phyloP scores from a whole-genome alignment of 2,797 vertebrate species.

The Labroides dimidiatus region DNA sequence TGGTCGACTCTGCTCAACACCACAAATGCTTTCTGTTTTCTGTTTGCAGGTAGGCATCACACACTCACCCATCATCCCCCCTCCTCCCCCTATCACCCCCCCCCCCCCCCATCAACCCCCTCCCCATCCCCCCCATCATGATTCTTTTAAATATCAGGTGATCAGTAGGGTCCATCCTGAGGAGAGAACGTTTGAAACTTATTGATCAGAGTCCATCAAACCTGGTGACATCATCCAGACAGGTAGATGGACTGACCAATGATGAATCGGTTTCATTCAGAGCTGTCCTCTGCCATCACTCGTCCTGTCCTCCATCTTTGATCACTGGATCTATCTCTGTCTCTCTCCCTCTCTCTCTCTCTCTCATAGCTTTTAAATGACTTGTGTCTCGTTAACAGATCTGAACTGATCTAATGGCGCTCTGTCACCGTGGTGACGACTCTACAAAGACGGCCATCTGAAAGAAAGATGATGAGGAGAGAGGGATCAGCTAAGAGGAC shows the following conservation, averaged over 20 bases:
- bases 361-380: neutral
- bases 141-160: too few relatives aligned
- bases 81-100: neutral
- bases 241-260: too few relatives aligned
- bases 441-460: conserved; percentile 6
- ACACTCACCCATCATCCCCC: neutral
- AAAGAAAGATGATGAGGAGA: neutral
- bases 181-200: too few relatives aligned
- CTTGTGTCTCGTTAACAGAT: conserved; percentile 37
- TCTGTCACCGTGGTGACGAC: neutral
- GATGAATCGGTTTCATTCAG: too few relatives aligned
- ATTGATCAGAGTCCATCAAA: too few relatives aligned
- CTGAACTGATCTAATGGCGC: conserved; percentile 12
- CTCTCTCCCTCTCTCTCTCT: neutral
- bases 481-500: neutral
- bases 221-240: too few relatives aligned
- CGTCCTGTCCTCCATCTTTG: too few relatives aligned
- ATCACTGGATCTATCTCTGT: too few relatives aligned
- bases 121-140: too few relatives aligned
- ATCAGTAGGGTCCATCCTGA: too few relatives aligned
- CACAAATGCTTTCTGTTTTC: neutral
- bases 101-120: too few relatives aligned
- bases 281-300: too few relatives aligned
- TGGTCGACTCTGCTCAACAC: neutral
- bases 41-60: conserved; percentile 6